A percentile compares a stretch with the other conserved stretches of the same genome.
Evolutionary conservation across 2,888 invertebrate species (phyloP).

Genomic region (Melangyna quadrimaculata): DNA sequence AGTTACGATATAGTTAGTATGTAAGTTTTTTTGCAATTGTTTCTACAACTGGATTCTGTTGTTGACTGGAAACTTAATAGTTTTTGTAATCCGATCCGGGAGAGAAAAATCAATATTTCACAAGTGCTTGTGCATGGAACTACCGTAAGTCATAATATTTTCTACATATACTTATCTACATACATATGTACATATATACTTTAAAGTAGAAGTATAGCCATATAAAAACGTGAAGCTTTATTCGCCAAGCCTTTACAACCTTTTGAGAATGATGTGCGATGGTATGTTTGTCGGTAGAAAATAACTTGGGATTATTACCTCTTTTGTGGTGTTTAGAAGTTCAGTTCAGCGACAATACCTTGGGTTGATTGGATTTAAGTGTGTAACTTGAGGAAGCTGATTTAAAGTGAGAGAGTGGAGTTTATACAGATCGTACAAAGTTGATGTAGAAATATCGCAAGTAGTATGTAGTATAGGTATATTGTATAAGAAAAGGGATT

Average conservation of each 20-base stretch:
- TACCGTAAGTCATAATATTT: conserved; percentile 44
- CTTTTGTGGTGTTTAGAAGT: conserved; percentile 64
- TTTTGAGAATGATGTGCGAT: conserved; percentile 9
- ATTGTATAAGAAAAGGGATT: background rate
- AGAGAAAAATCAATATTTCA: conserved; percentile 65
- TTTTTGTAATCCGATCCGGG: conserved; percentile 64
- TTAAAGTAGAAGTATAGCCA: too few relatives aligned
- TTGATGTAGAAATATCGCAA: too few relatives aligned
- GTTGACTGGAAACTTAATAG: conserved; percentile 71
- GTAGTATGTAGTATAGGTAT: too few relatives aligned
- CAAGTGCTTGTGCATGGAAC: conserved; percentile 50
- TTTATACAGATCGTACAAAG: background rate
- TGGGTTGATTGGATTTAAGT: conserved; percentile 58
- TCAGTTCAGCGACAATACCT: conserved; percentile 44
- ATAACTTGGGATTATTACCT: conserved; percentile 58
- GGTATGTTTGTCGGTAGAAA: conserved; percentile 50
- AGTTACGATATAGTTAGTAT: background rate
- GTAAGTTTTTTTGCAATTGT: conserved; percentile 36
- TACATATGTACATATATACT: too few relatives aligned
- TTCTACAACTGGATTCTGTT: conserved; percentile 68
- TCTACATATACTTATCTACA: background rate
- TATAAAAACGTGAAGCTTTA: background rate
- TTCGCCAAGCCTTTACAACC: background rate
- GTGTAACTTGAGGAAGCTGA: conserved; percentile 59
- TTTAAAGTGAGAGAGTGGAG: background rate